These are phyloP conservation scores for Amphimedon queenslandica DNA, from an alignment of 37 sponge, comb jelly and placozoan species.

Conservation along the genomic window DNA sequence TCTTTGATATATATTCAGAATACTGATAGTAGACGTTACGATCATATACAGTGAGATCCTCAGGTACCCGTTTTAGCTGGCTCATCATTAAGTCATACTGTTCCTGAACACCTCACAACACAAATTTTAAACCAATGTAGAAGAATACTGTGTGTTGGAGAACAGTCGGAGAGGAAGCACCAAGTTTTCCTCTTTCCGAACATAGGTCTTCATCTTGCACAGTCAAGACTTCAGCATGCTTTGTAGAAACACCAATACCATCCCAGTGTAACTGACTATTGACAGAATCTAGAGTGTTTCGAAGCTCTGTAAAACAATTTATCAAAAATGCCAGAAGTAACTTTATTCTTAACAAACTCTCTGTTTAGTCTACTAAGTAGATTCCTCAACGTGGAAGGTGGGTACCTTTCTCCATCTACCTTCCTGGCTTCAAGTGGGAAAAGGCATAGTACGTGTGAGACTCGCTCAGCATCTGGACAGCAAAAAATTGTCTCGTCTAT, in stretches of 20 bases:
- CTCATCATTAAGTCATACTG: neutral
- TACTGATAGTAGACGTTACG: neutral
- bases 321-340: constrained; percentile 21
- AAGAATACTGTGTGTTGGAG: constrained; percentile 19
- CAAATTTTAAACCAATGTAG: constrained; percentile 6
- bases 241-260: constrained; percentile 32
- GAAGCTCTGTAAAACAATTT: constrained; percentile 11
- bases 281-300: constrained; percentile 12
- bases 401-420: constrained; percentile 8
- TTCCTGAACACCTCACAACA: constrained; percentile 16
- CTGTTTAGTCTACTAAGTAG: constrained; percentile 5
- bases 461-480: neutral
- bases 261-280: constrained; percentile 22
- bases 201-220: constrained; percentile 19
- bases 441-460: neutral
- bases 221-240: constrained; percentile 11
- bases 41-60: neutral
- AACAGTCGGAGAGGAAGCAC: constrained; percentile 20
- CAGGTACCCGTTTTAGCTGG: neutral
- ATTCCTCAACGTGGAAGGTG: constrained; percentile 2
- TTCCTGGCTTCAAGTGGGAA: constrained; percentile 7
- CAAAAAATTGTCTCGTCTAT: neutral
- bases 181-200: constrained; percentile 1
- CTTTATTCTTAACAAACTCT: neutral
- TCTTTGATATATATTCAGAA: neutral